Percentiles rank a stretch among this genome's conserved stretches.
These are phyloP conservation scores for Regulus satrapa DNA, from an alignment of 2,113 vertebrate genomes.

Conservation along the genomic window DNA sequence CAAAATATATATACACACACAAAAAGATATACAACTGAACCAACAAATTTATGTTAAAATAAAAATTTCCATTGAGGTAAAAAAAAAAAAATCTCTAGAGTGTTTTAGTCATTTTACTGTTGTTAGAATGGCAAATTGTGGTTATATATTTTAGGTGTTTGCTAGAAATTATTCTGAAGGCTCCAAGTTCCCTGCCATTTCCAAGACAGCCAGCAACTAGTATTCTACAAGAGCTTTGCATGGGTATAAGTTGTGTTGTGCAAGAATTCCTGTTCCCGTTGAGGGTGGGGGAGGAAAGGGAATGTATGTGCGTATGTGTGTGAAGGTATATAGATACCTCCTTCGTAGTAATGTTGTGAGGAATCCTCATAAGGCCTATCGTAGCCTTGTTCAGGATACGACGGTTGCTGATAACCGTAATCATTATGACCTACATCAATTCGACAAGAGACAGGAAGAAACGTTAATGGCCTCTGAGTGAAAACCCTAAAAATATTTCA, in stretches of 20 bases:
- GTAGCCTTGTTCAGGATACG: slow-evolving; percentile 90
- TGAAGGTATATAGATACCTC: slow-evolving; percentile 91
- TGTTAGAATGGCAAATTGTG: slow-evolving; percentile 76
- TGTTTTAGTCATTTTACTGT: slow-evolving; percentile 80
- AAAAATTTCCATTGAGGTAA: slow-evolving; percentile 63
- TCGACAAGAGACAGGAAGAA: slow-evolving; percentile 90
- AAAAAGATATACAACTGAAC: slow-evolving; percentile 58
- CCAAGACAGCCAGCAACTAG: slow-evolving; percentile 76
- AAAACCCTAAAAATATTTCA: slow-evolving; percentile 78
- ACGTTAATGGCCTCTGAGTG: slow-evolving; percentile 84
- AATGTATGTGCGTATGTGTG: slow-evolving; percentile 71
- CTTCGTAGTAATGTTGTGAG: slow-evolving; percentile 90
- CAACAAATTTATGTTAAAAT: slow-evolving; percentile 65
- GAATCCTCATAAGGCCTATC: slow-evolving; percentile 90
- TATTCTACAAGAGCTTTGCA: slow-evolving; percentile 75
- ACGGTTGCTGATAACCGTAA: slow-evolving; percentile 90
- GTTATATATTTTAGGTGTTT: slow-evolving; percentile 73
- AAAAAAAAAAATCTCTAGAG: slow-evolving; percentile 58
- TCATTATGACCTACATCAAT: slow-evolving; percentile 91
- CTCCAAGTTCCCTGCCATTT: slow-evolving; percentile 66
- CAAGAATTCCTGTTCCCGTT: slow-evolving; percentile 55
- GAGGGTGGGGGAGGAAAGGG: slow-evolving; percentile 63
- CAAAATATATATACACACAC: slow-evolving; percentile 71
- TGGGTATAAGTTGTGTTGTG: slow-evolving; percentile 69
- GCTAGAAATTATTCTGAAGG: slow-evolving; percentile 71